Base-by-base conservation (phyloP, 2,113 vertebrate species). In the Chaenogobius annularis region DNA sequence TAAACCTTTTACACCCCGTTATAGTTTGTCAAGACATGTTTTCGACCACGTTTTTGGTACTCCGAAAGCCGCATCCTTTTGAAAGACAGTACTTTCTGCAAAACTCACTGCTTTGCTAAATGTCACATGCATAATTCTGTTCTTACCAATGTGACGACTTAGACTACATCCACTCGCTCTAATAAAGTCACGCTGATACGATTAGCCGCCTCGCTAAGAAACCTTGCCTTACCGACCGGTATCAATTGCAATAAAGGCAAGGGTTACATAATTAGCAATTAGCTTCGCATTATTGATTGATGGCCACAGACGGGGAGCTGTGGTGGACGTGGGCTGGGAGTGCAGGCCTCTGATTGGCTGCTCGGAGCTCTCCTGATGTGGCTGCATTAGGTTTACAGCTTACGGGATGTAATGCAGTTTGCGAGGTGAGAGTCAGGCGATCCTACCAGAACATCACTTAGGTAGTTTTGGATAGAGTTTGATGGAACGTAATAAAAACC, bases 241-340 rank as follows among this genome's bases (percentile, higher is more conserved):
- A 61, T 61, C 58, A 35, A 35, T 61, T 61, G 15, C 58, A 35
- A 35, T 61, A 61, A 61, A 61, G 58, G 58, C 58, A 61, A 35
- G 26, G 58, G 58, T 61, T 61, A 61, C 35, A 23, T 61, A 61
- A 61, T 61, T 61, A 61, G 58, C 58, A 61, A 35, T 61, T 61
- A 61, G 58, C 58, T 10, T 15, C 26, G 14, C 58, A 19, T 35
- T 61, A 61, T 61, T 61, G 58, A 61, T 61, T 61, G 58, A 61
- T 61, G 58, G 58, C 58, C 15, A 19, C 6, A 63, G 35, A n/a
- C 7, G 19, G 10, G 58, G 61, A 40, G 59, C 61, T 63, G 31
- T 13, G 58, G 58, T 31, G 23, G 26, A 61, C 23, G 58, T 61
- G 35, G 35, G 61, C 35, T 43, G 31, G 61, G 5, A 63, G 61